These are phyloP conservation scores for Lasaia peninsularis DNA, from an alignment of 1,140 invertebrate species.

Conservation along the genomic window DNA sequence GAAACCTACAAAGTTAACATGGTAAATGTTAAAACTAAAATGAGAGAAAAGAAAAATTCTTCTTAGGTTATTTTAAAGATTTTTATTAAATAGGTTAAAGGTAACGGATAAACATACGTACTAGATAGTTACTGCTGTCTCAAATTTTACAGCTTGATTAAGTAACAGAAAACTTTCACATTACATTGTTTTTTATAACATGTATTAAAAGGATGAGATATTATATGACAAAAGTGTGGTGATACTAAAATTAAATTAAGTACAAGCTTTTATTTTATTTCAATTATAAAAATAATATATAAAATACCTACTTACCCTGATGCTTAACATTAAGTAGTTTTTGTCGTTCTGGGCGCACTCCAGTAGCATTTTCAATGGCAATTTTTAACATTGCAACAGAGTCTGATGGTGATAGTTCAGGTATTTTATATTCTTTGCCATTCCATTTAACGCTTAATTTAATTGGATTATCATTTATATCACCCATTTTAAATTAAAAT, in stretches of 20 bases:
- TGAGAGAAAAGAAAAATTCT: no score
- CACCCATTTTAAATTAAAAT: constrained; percentile 58
- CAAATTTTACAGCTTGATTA: no score
- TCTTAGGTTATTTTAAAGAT: no score
- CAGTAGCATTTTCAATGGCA: constrained; percentile 87
- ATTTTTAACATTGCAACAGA: constrained; percentile 89
- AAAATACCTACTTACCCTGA: constrained; percentile 87
- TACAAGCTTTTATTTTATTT: not conserved
- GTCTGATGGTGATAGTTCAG: constrained; percentile 82
- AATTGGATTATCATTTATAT: constrained; percentile 65
- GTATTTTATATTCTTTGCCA: constrained; percentile 89
- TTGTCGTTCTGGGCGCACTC: constrained; percentile 91
- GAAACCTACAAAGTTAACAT: no score
- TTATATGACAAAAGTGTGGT: not conserved
- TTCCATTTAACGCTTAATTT: constrained; percentile 92
- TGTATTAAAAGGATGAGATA: no score
- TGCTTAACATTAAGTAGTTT: constrained; percentile 95
- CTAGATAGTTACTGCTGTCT: no score
- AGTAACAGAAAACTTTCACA: no score
- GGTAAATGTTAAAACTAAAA: no score
- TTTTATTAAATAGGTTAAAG: no score
- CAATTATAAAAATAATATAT: constrained; percentile 18
- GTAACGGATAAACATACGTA: no score
- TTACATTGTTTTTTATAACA: no score
- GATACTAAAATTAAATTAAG: not conserved